Conservation (phyloP, 2,113 vertebrate species). For the Tauraco erythrolophus region DNA sequence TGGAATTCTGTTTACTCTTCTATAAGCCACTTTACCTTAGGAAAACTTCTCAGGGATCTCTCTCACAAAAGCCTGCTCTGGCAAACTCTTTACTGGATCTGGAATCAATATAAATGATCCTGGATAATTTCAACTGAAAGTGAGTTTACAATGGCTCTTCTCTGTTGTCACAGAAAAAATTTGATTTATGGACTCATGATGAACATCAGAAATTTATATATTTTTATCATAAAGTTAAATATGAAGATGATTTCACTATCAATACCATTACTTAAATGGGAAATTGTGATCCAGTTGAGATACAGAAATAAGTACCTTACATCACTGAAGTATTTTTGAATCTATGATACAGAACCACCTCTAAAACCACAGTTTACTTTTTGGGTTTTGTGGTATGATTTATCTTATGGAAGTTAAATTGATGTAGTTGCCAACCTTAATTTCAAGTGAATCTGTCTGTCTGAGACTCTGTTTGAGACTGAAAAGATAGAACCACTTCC, state of each 20-base stretch:
- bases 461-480: background rate
- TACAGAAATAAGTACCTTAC: background rate
- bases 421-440: background rate
- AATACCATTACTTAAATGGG: background rate
- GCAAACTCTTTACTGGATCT: background rate
- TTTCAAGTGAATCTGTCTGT: background rate
- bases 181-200: accelerated
- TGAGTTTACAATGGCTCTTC: background rate
- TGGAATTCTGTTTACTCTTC: background rate
- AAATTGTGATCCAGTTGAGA: background rate
- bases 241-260: background rate
- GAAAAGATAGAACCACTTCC: background rate
- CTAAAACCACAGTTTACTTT: background rate
- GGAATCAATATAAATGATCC: background rate
- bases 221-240: background rate
- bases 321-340: background rate
- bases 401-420: background rate
- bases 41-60: background rate
- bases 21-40: background rate
- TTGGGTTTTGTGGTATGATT: background rate
- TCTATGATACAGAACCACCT: background rate
- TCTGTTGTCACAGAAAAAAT: background rate
- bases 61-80: background rate
- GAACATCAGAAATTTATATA: background rate
- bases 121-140: background rate